Evolutionary conservation across 2,113 vertebrate genomes (phyloP), one percentile per base, ranked within the genome.

Genomic region (Bufo gargarizans): DNA sequence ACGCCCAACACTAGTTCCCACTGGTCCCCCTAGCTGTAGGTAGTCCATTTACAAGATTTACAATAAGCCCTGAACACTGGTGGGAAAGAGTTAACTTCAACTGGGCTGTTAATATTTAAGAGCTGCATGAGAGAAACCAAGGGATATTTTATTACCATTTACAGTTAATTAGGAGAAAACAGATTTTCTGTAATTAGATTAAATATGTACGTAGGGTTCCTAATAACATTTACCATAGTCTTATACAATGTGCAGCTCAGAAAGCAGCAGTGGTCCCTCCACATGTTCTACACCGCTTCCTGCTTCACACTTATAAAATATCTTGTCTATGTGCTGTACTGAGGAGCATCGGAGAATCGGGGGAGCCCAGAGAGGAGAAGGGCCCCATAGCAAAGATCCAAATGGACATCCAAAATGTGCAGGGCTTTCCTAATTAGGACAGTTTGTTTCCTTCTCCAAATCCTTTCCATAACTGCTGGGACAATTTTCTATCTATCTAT

Each of bases 171-270:
- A 79, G 53, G 53, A 79, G 7, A 33, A 58, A 33, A 58, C 77
- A 58, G 77, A 33, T 79, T 58, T 79, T 33, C 13, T 79, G 33
- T 56, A 58, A 79, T 33, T 33, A 79, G 22, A 79, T 79, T 22
- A 58, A 58, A 58, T 79, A 79, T 56, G 22, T 79, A 43, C 6
- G 13, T 33, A 58, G 53, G 77, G n/a, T 22, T 78, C 50, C 77
- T 13, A 55, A 14, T 59, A 79, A 58, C 77, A 78, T 53, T 22
- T 55, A 78, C 17, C 20, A 22, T n/a, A 78, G 77, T 55, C 77
- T 78, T 20, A 53, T 50, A 53, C 77, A 78, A 50, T 78, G 77
- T 11, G 50, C 55, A 6, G 47, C 50, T 22, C 7, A 55, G 20
- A 55, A 12, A 55, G 20, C 77, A 58, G 53, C 22, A 58, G 53